Base-by-base conservation (phyloP, 1,140 invertebrate genomes). In the Meloidogyne floridensis region DNA sequence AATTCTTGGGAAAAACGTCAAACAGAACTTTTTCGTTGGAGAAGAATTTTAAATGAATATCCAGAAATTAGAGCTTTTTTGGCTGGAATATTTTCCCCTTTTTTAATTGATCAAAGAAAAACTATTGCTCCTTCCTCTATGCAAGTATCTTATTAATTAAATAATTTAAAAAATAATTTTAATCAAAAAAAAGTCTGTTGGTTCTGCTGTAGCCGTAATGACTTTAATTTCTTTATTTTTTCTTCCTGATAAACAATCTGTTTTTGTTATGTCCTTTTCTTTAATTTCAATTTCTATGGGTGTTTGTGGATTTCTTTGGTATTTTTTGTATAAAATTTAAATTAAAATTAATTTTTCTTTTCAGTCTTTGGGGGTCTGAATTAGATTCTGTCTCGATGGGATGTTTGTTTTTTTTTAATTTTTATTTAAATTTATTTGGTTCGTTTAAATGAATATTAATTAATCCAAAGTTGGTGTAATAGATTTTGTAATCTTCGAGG, bases 1-100 rank as follows among this genome's bases (percentile, higher is more conserved):
- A 83, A 89, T 72, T 89, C 87, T 7, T 89, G 88, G 88, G 88
- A 89, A 69, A 89, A 89, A 79, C 84, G 88, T 77, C 88, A 90
- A 81, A 83, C 82, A 5, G 88, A 90, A 75, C 82, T 89, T 13
- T 90, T 89, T 83, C 81, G 83, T 47, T 89, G 88, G 88, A 86
- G 88, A 42, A 65, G 65, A n/a, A 90, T 89, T 51, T 53, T 89
- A 7, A 81, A 84, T 69, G 86, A 89, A 54, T 90, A 87, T 74
- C 89, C 89, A 10, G 87, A 89, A 75, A 90, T 85, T 71, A 87
- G 88, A 75, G 81, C 84, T 53, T 89, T 89, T 83, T 81, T 89
- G 56, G 84, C 87, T 32, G 86, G 86, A 73, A 89, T 89, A 56
- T 89, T 89, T 81, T 75, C 65, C 1, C 88, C 88, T 7, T 89